Evolutionary conservation across 2,888 invertebrate species (phyloP).

Genomic region (Xanthorhoe designata): DNA sequence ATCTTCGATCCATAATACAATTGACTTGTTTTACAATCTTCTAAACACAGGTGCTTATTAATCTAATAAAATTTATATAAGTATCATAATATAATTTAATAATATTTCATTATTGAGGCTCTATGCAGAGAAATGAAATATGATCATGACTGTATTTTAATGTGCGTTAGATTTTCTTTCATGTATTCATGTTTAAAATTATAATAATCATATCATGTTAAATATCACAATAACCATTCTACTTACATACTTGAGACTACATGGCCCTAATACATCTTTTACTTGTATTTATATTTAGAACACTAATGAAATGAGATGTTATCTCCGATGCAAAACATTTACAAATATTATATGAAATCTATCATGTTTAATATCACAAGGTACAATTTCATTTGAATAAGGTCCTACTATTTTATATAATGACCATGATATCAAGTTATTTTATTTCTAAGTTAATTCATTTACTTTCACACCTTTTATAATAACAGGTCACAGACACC

Average conservation of each 20-base stretch:
- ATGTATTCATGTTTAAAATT: too few relatives aligned
- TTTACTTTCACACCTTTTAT: too few relatives aligned
- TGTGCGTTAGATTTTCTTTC: too few relatives aligned
- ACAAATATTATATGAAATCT: neutral
- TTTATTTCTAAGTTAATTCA: too few relatives aligned
- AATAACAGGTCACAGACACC: too few relatives aligned
- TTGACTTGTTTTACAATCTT: neutral
- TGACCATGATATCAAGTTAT: neutral
- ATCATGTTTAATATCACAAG: neutral
- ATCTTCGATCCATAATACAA: neutral
- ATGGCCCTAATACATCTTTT: neutral
- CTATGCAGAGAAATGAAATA: neutral
- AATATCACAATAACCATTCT: too few relatives aligned
- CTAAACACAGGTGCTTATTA: neutral
- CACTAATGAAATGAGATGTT: neutral
- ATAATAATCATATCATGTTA: too few relatives aligned
- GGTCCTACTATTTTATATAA: neutral
- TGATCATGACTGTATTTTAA: too few relatives aligned
- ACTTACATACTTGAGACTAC: neutral
- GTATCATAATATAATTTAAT: too few relatives aligned
- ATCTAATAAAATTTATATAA: neutral
- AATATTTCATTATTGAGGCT: neutral
- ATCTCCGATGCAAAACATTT: neutral
- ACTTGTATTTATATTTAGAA: neutral
- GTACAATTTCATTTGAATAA: neutral